Percentiles rank a stretch among this genome's conserved stretches.
Evolutionary conservation across 37 sponge, comb jelly and placozoan species (phyloP).

Genomic region (Axinella damicornis): DNA sequence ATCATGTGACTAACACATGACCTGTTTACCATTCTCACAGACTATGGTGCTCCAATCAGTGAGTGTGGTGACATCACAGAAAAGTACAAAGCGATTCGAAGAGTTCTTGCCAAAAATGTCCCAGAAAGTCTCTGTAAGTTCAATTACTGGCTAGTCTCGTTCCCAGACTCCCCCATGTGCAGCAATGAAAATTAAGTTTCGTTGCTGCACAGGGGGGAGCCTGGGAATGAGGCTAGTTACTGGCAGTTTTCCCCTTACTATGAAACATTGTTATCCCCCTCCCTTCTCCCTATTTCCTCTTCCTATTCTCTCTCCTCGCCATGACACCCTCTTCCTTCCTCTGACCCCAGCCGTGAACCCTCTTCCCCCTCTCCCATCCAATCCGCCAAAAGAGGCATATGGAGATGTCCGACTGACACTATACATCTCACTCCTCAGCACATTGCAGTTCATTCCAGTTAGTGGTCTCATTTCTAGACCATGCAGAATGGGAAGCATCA

Average conservation of each 20-base stretch:
- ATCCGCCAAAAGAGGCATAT: slow-evolving; percentile 16
- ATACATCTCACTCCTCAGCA: slow-evolving; percentile 22
- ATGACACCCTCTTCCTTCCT: not conserved
- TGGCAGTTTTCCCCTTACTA: too few relatives aligned
- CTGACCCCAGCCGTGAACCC: slow-evolving; percentile 15
- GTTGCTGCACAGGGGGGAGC: too few relatives aligned
- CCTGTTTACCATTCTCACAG: too few relatives aligned
- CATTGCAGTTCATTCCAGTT: slow-evolving; percentile 30
- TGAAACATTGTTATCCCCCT: not conserved
- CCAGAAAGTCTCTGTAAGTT: slow-evolving; percentile 37
- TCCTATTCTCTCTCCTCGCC: not conserved
- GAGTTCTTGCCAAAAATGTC: slow-evolving; percentile 30
- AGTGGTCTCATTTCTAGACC: too few relatives aligned
- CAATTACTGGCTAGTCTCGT: too few relatives aligned
- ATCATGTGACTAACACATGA: too few relatives aligned
- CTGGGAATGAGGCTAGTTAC: too few relatives aligned
- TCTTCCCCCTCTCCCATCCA: slow-evolving; percentile 29
- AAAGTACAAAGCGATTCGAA: slow-evolving; percentile 74
- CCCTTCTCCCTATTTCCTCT: not conserved
- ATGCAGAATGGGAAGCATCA: too few relatives aligned
- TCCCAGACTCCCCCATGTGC: too few relatives aligned
- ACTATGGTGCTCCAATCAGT: slow-evolving; percentile 94
- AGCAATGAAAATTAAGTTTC: too few relatives aligned
- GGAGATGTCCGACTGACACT: slow-evolving; percentile 39
- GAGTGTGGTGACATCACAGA: slow-evolving; percentile 84